A percentile compares a stretch with the other conserved stretches of the same genome.
These are phyloP conservation scores for Hyppa rectilinea DNA, from an alignment of 2,888 invertebrate genomes.

Conservation along the genomic window DNA sequence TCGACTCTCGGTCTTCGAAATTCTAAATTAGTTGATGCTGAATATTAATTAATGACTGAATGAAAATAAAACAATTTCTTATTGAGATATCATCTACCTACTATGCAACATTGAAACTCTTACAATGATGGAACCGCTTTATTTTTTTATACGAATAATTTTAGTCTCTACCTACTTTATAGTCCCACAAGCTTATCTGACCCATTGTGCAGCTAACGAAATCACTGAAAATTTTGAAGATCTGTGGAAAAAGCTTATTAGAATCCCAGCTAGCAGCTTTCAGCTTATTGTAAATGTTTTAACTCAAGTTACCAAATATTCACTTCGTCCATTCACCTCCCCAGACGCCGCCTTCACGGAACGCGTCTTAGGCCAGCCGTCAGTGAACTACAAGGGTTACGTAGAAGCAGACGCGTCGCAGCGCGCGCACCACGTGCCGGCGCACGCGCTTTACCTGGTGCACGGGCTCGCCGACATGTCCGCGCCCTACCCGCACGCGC, in stretches of 20 bases:
- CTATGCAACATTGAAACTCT: no score
- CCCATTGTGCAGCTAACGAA: background rate
- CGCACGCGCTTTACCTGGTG: constrained; percentile 96
- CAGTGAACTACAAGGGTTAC: constrained; percentile 97
- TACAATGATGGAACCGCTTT: background rate
- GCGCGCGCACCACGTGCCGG: constrained; percentile 96
- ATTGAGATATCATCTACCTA: no score
- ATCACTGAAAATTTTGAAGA: background rate
- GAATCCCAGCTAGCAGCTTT: background rate
- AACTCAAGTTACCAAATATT: background rate
- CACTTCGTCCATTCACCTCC: background rate
- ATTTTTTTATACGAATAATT: background rate
- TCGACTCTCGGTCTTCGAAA: no score
- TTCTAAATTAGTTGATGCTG: background rate
- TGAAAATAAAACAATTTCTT: no score
- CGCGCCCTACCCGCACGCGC: constrained; percentile 98
- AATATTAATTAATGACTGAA: no score
- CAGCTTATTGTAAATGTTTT: background rate
- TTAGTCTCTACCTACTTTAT: background rate
- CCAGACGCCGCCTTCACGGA: constrained; percentile 99
- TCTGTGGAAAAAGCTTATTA: background rate
- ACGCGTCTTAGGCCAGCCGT: constrained; percentile 96
- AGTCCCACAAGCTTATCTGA: background rate
- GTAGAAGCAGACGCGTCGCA: constrained; percentile 98
- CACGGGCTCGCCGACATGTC: constrained; percentile 98